These are phyloP conservation scores for Bhutanitis thaidina DNA, from an alignment of 2,888 invertebrate genomes.

Conservation along the genomic window DNA sequence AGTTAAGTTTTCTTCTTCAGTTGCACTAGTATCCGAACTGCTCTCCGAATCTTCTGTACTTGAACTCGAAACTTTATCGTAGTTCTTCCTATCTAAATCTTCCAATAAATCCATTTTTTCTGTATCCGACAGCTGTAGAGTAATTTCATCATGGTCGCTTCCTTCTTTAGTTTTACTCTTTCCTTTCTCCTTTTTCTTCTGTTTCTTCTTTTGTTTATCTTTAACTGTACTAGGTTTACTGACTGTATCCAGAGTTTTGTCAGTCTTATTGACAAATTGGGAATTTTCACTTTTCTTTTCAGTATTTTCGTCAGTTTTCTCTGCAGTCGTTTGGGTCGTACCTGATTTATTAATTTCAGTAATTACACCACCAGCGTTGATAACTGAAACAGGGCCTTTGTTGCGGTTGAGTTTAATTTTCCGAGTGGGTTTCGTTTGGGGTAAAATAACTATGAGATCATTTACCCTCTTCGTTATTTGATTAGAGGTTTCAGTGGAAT, in stretches of 20 bases:
- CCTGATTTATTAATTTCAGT: background rate
- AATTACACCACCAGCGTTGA: constrained; percentile 1
- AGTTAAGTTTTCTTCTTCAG: constrained; percentile 8
- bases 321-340: background rate
- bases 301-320: constrained; percentile 8
- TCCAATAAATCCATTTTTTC: constrained; percentile 74
- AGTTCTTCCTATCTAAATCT: constrained; percentile 57
- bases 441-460: constrained; percentile 58
- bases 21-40: constrained; percentile 32
- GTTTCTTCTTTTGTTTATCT: constrained; percentile 40
- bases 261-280: too few relatives aligned
- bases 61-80: constrained; percentile 43
- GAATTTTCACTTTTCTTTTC: too few relatives aligned
- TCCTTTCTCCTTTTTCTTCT: constrained; percentile 58
- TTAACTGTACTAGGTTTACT: constrained; percentile 21
- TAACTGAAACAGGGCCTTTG: constrained; percentile 30
- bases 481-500: constrained; percentile 9
- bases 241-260: too few relatives aligned
- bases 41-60: constrained; percentile 39
- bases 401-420: constrained; percentile 67
- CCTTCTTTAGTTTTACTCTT: constrained; percentile 49
- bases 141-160: constrained; percentile 69
- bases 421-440: constrained; percentile 46
- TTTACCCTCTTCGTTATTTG: constrained; percentile 48
- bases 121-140: constrained; percentile 65